Evolutionary conservation across 2,113 vertebrate genomes (phyloP).

Genomic region (Chinchilla lanigera): DNA sequence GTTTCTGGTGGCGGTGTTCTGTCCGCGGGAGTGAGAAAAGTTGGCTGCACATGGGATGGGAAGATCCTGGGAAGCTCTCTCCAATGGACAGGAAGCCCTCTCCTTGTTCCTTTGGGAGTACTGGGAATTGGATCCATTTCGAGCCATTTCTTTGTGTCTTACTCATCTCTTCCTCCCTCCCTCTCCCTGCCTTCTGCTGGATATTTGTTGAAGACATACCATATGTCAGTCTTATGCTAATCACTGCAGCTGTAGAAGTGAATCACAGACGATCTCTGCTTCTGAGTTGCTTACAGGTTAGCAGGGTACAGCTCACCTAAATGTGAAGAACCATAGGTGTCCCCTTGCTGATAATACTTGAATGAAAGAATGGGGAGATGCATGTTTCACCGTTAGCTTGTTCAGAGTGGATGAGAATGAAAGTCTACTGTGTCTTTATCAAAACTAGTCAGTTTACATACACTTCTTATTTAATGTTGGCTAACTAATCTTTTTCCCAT

Average conservation of each 20-base stretch:
- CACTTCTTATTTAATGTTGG: not conserved
- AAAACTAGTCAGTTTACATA: not conserved
- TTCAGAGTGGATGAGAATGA: not conserved
- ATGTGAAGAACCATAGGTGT: not conserved
- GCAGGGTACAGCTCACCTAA: not conserved
- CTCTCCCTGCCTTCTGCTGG: not conserved
- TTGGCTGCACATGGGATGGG: not conserved
- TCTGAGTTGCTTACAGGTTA: not conserved
- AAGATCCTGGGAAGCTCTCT: not conserved
- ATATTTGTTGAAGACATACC: not conserved
- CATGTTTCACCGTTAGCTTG: not conserved
- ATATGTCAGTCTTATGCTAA: not conserved
- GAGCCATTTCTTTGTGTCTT: not conserved
- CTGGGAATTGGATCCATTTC: not conserved
- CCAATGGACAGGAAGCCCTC: not conserved
- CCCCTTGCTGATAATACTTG: no score
- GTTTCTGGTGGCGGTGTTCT: not conserved
- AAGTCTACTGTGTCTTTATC: not conserved
- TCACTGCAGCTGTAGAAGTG: no score
- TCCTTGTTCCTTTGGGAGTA: not conserved
- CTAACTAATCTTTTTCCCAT: not conserved
- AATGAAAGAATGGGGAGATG: not conserved
- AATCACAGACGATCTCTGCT: not conserved
- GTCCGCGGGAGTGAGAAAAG: not conserved
- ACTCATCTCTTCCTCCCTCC: not conserved